Conservation (phyloP, 2,797 vertebrate species). For the Macroramphosus scolopax region DNA sequence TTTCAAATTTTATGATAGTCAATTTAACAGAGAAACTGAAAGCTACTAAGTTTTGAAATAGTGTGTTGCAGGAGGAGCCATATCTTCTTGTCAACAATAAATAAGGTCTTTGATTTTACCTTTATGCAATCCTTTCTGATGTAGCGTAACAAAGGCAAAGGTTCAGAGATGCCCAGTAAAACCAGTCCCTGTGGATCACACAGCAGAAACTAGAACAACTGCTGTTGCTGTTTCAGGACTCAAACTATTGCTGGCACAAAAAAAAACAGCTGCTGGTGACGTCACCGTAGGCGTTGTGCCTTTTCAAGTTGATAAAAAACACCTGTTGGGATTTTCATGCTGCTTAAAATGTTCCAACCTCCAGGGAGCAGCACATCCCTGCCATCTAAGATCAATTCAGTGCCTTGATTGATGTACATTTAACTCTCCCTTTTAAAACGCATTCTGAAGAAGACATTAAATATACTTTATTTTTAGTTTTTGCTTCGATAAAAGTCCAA, state of each 20-base stretch:
- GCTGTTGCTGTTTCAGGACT: not conserved
- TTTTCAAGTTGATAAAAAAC: conserved; percentile 5
- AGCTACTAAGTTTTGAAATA: no score
- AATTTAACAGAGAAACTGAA: no score
- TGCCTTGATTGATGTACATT: not conserved
- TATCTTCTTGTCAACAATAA: not conserved
- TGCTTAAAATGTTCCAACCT: not conserved
- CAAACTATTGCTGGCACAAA: not conserved
- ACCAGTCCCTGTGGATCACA: not conserved
- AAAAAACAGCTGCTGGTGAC: not conserved
- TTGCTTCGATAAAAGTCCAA: no score
- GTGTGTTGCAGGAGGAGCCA: no score
- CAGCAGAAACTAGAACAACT: not conserved
- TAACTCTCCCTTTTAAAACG: not conserved
- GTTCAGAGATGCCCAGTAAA: no score
- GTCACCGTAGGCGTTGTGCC: not conserved
- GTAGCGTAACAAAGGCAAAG: no score
- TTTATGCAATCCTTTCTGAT: no score
- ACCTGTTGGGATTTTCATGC: not conserved
- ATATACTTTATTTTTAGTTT: no score
- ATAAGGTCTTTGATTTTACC: not conserved
- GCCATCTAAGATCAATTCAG: not conserved
- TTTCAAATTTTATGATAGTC: no score
- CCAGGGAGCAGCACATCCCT: conserved; percentile 1
- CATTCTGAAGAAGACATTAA: no score